Base-by-base conservation (phyloP, 2,797 vertebrate species). In the Adrianichthys oophorus region DNA sequence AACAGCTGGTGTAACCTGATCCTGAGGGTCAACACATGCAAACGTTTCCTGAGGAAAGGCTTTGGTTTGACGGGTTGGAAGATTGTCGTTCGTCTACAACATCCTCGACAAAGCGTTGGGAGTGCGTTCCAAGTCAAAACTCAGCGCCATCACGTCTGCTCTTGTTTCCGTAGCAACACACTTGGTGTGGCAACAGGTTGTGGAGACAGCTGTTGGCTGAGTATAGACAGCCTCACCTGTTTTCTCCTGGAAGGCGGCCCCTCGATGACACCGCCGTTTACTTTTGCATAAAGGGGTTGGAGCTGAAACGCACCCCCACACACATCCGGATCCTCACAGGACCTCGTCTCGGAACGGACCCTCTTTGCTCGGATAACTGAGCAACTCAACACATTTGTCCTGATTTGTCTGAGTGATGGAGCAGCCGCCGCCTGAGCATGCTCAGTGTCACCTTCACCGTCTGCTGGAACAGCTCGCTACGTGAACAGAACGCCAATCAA, bases 141-240 rank as follows among this genome's bases (percentile, higher is more conserved):
- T 7, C 4, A 57, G 62, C 32, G 5, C 7, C 41, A 21, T 44
- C 48, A 37, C 57, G 45, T 43, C 18, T 23, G 52, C 42, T 29
- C 43, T 24, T 32, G 63, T 77, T 67, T 18, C 71, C 52, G n/a
- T 50, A 64, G 59, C 41, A 69, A 74, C 70, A 67, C 45, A 48
- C 15, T 19, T 41, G 45, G 15, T 14, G 40, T 50, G 23, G 23
- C 23, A 49, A 24, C 24, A 48, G 61, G 69, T 63, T 41, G 68
- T 54, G 5, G n/a, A 17, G 52, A 59, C 83, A 80, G 83, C 82
- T 84, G 86, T 69, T 82, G 61, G 47, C 18, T 41, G 53, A 61
- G 42, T 45, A 70, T 59, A 62, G 68, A 79, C 46, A 23, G 72
- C 75, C 44, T 85, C 85, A 87, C 84, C 85, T 87, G 85, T 86